Evolutionary conservation across 2,113 vertebrate genomes (phyloP).

Genomic region (Stomatorhinus ivindoensis): DNA sequence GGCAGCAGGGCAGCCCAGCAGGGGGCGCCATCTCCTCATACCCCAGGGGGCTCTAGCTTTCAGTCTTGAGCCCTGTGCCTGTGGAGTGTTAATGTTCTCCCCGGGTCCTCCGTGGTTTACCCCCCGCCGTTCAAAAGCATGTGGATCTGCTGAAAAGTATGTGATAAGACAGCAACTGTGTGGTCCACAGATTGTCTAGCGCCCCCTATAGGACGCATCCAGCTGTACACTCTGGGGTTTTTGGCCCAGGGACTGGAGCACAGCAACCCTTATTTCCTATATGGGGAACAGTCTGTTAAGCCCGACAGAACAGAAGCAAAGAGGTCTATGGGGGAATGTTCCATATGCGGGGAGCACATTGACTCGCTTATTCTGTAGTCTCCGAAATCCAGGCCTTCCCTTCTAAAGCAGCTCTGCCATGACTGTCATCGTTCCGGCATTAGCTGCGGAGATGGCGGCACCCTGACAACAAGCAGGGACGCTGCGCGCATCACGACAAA

Average conservation of each 20-base stretch:
- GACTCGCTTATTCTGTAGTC: neutral
- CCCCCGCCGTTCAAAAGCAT: neutral
- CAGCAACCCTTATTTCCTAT: neutral
- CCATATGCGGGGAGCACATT: neutral
- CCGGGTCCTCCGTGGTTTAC: neutral
- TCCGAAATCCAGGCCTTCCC: neutral
- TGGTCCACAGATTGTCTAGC: neutral
- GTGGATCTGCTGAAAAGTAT: neutral
- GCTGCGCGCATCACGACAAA: constrained; percentile 24
- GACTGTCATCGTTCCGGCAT: constrained; percentile 23
- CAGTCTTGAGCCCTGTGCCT: neutral
- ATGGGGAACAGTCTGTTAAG: neutral
- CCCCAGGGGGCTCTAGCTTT: neutral
- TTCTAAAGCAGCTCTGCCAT: neutral
- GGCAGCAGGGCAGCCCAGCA: neutral
- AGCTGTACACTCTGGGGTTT: neutral
- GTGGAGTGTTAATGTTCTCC: neutral
- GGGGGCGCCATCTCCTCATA: neutral
- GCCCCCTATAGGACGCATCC: neutral
- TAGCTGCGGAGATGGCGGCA: constrained; percentile 32
- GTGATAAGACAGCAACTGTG: neutral
- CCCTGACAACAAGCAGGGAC: constrained; percentile 30
- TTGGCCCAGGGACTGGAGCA: neutral
- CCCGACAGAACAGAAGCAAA: neutral
- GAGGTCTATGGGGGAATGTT: neutral